Base-by-base conservation (phyloP, 1,140 invertebrate species). In the Drosophila punjabiensis region DNA sequence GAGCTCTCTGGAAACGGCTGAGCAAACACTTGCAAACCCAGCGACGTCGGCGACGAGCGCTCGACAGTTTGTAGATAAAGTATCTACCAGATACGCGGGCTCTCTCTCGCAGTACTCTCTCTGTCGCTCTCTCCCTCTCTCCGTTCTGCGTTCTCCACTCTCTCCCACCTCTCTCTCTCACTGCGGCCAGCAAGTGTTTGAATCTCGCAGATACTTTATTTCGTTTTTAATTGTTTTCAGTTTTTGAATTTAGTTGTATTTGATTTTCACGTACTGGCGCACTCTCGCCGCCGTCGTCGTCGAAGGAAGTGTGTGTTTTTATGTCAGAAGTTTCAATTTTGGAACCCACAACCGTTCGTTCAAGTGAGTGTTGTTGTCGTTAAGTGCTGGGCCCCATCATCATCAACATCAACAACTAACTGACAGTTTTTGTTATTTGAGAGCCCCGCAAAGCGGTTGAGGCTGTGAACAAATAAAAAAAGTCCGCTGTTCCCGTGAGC, bases 201-300 rank as follows among this genome's bases (percentile, higher is more conserved):
- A 89, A 90, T 76, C 67, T 88, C 85, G 69, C 75, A 88, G 78
- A 81, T 81, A 81, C 85, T 84, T 68, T 70, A 82, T 89, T 89
- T 89, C 86, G 71, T 89, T 82, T 88, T 90, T 86, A 89, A 89
- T 89, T 89, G 82, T 89, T 89, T 90, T 82, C 79, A 79, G 86
- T 89, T 89, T 87, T 90, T 59, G 76, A 86, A 86, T 82, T 90
- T 86, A 89, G 86, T 89, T 89, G 85, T 79, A 86, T 90, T 79
- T 86, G 86, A 89, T 89, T 89, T 89, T 79, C 67, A 85, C 79
- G 55, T 79, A 85, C 86, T 75, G 78, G 80, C 83, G 77, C 80
- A 87, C 78, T 79, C 67, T 53, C 66, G 69, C 75, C 81, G 74
- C 60, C 52, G 45, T 47, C 53, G 53, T 48, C 68, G 39, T n/a